Conservation (phyloP, 2,113 vertebrate species). For the Furnarius figulus region DNA sequence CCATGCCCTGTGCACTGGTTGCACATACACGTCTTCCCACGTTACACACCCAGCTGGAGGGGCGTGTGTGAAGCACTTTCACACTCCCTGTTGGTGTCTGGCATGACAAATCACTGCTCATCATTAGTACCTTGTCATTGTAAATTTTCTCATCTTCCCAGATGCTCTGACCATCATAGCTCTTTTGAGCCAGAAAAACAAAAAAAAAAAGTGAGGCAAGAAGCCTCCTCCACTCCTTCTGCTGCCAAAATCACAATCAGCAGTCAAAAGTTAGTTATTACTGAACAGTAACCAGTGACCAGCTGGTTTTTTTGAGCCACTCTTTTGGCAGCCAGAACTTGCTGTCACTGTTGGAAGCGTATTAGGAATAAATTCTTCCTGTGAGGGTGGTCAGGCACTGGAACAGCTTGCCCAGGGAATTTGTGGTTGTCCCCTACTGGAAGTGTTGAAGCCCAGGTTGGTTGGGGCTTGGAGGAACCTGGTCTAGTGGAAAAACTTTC, state of each 20-base stretch:
- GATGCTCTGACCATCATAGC: background rate
- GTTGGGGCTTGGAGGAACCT: background rate
- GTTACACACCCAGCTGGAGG: background rate
- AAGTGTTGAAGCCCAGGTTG: background rate
- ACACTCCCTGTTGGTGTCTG: background rate
- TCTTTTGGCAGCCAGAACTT: background rate
- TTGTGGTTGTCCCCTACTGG: background rate
- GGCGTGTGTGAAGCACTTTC: accelerated
- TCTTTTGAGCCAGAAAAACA: background rate
- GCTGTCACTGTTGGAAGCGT: background rate
- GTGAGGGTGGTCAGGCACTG: background rate
- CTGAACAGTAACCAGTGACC: background rate
- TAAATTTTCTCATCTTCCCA: background rate
- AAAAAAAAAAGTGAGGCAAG: background rate
- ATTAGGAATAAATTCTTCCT: background rate
- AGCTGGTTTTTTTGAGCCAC: background rate
- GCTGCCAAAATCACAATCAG: background rate
- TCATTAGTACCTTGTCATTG: background rate
- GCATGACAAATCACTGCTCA: background rate
- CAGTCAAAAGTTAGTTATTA: background rate
- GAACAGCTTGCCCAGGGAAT: background rate
- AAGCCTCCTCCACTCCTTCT: background rate
- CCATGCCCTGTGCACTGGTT: background rate
- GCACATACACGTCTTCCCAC: accelerated
- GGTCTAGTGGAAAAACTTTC: background rate